Evolutionary conservation across 2,888 invertebrate species (phyloP).

Genomic region (Cephus spinipes): DNA sequence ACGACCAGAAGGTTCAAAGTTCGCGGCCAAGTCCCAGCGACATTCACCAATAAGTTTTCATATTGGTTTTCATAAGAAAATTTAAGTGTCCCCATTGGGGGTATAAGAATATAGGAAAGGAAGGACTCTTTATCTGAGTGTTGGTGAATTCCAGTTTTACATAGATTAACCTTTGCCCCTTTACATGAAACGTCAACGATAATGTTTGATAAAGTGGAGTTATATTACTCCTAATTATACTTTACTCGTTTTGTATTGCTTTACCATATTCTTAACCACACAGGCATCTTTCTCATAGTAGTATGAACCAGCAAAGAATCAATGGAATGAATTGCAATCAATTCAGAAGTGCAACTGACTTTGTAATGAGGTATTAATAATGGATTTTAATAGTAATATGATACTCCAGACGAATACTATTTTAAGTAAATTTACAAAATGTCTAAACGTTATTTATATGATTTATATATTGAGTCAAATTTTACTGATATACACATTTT

Average conservation of each 20-base stretch:
- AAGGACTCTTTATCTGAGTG: neutral
- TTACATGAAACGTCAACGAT: no score
- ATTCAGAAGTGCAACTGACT: conserved; percentile 45
- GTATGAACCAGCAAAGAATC: conserved; percentile 29
- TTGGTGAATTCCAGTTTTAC: neutral
- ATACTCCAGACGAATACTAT: neutral
- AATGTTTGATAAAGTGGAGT: no score
- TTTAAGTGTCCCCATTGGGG: no score
- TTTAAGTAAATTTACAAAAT: neutral
- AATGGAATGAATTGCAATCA: conserved; percentile 40
- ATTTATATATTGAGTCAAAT: conserved; percentile 3
- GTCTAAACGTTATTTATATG: neutral
- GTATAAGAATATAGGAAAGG: no score
- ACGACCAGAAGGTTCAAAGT: no score
- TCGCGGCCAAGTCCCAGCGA: no score
- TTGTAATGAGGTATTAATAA: conserved; percentile 43
- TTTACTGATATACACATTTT: neutral
- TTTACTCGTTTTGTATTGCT: no score
- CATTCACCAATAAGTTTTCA: no score
- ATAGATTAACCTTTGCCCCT: no score
- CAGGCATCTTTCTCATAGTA: neutral
- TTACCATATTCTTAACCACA: no score
- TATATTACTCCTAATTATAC: no score
- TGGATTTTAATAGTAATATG: conserved; percentile 1
- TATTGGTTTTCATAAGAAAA: no score